Evolutionary conservation across 2,888 invertebrate genomes (phyloP), one percentile per base, ranked within the genome.

Genomic region (Drosophila eohydei): DNA sequence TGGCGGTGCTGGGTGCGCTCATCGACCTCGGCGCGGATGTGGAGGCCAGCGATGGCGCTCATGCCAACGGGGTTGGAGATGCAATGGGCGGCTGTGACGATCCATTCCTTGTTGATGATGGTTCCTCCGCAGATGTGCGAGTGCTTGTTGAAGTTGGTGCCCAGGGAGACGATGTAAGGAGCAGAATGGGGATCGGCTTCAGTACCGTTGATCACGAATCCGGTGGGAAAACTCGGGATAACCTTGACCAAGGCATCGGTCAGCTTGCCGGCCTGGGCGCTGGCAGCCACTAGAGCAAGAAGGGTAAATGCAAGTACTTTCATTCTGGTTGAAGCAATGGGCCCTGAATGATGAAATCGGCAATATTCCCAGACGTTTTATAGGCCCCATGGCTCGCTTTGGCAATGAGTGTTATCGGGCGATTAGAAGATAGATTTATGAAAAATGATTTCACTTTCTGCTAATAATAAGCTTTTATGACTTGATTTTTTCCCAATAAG

Each of bases 91-190:
- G 93, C 93, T 3, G 94, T 94, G 4, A 94, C 6, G 21, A 94
- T 71, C 91, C 92, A 92, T 0, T 88, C 75, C 38, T 91, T 83
- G 71, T 34, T 65, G 59, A 94, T 77, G 77, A 94, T 91, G 50
- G 93, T 92, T 12, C 93, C 94, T 16, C 93, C 94, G 57, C 94
- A 94, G 26, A 88, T 79, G 79, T 94, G 94, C 1, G 90, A 32
- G 56, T 89, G 89, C 6, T 74, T 84, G 0, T 12, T 51, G 28
- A 44, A 65, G 0, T 50, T 86, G 1, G 72, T 85, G 82, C 74
- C 89, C 55, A 94, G 59, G 2, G 94, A 93, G 2, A 93, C 92
- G 50, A 93, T 93, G 77, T 93, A 93, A 0, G 94, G 94, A 7
- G 93, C 93, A 8, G 92, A 76, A 57, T 93, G 92, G 7, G 92